These are phyloP conservation scores for Corythornis leucogaster DNA, from an alignment of 2,797 vertebrate species.

Conservation along the genomic window DNA sequence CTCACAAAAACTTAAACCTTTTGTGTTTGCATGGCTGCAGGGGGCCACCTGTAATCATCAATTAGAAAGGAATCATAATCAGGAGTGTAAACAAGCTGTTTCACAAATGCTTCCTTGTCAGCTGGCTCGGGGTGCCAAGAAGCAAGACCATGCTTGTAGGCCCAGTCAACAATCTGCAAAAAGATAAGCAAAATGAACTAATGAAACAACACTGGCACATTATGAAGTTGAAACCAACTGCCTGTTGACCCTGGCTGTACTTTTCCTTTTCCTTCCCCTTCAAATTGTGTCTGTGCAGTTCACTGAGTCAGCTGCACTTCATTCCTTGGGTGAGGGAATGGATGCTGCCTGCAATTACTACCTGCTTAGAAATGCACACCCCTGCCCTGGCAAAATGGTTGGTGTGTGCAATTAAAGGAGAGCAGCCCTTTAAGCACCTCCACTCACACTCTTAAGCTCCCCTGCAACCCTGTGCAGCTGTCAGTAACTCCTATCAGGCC, in stretches of 20 bases:
- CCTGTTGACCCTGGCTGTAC: background rate
- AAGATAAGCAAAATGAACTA: slow-evolving; percentile 27
- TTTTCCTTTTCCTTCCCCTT: background rate
- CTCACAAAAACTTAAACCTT: slow-evolving; percentile 78
- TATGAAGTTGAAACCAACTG: background rate
- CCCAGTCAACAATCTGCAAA: slow-evolving; percentile 89
- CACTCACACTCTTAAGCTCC: background rate
- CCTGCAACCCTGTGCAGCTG: fast-evolving
- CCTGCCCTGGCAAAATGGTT: background rate
- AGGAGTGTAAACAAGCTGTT: slow-evolving; percentile 89
- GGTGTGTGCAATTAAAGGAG: background rate
- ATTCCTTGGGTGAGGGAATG: background rate
- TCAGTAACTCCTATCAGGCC: background rate
- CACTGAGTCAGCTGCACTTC: background rate
- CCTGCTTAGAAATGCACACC: background rate
- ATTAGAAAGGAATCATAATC: slow-evolving; percentile 93
- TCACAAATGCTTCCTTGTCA: slow-evolving; percentile 96
- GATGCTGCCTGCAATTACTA: background rate
- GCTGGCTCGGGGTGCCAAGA: slow-evolving; percentile 93
- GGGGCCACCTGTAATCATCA: slow-evolving; percentile 93
- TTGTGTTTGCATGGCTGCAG: slow-evolving; percentile 89
- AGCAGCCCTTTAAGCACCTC: background rate
- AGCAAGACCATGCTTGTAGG: slow-evolving; percentile 90
- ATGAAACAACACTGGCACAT: background rate
- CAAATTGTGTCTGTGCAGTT: background rate